phyloP scores from a whole-genome alignment of 2,113 vertebrate genomes.

The Gadus macrocephalus region DNA sequence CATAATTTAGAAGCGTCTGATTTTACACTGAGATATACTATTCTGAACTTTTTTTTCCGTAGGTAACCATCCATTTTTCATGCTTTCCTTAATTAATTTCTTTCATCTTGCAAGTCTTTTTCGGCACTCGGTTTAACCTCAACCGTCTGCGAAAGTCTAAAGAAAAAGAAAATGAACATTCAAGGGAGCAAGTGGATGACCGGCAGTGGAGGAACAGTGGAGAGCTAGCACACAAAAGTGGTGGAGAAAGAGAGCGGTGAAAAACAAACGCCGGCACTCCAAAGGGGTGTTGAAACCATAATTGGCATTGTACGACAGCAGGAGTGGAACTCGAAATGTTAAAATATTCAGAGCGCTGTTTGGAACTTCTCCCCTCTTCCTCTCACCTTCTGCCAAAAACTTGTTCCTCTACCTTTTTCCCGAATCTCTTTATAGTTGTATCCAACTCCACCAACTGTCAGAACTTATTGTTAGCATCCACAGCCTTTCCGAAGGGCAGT shows the following conservation, averaged over 20 bases:
- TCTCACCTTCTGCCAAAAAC: too few species aligned
- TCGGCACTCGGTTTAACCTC: constrained; percentile 19
- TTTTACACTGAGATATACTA: not conserved
- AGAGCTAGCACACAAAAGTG: too few species aligned
- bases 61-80: constrained; percentile 38
- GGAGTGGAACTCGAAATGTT: constrained; percentile 30
- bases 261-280: not conserved
- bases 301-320: constrained; percentile 31
- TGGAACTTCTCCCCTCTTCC: too few species aligned
- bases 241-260: constrained; percentile 6
- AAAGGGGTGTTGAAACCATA: constrained; percentile 13
- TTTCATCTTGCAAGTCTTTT: not conserved
- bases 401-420: not conserved
- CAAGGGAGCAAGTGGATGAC: too few species aligned
- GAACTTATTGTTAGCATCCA: not conserved
- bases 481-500: not conserved
- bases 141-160: constrained; percentile 26
- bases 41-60: not conserved
- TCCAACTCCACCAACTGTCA: not conserved
- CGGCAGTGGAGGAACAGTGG: too few species aligned
- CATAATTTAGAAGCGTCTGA: too few species aligned
- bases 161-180: constrained; percentile 11
- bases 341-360: not conserved
- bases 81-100: constrained; percentile 23
- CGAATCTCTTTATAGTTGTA: not conserved